phyloP scores from a whole-genome alignment of 2,797 vertebrate species.

The Eulemur rubriventer region DNA sequence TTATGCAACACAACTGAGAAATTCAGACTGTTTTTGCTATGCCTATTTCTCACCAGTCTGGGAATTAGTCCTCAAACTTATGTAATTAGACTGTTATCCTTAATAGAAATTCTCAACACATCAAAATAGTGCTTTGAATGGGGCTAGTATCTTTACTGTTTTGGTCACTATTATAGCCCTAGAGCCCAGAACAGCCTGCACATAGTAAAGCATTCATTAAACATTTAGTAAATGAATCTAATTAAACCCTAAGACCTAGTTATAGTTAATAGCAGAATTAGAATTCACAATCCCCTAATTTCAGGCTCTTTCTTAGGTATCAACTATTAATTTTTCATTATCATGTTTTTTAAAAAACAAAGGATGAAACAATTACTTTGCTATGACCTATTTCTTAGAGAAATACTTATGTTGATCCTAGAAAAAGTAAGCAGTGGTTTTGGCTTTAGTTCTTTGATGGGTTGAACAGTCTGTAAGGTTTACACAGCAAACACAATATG shows the following conservation, averaged over 20 bases:
- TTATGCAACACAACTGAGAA: background rate
- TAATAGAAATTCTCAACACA: background rate
- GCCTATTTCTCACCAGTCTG: background rate
- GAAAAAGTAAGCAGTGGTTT: conserved; percentile 31
- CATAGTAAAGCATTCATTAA: background rate
- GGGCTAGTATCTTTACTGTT: background rate
- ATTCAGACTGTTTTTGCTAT: background rate
- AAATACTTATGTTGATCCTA: background rate
- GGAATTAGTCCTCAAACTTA: background rate
- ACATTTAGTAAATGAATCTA: background rate
- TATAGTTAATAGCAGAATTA: background rate
- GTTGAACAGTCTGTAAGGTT: conserved; percentile 7
- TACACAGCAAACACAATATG: conserved; percentile 22
- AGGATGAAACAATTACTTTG: background rate
- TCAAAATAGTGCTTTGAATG: background rate
- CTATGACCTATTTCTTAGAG: conserved; percentile 14
- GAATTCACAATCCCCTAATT: background rate
- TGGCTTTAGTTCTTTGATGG: conserved; percentile 31
- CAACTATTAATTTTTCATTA: conserved; percentile 8
- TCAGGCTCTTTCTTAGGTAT: background rate
- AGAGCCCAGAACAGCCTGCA: background rate
- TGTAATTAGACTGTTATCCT: background rate
- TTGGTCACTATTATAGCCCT: background rate
- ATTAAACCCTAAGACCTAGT: background rate
- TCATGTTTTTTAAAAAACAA: conserved; percentile 9